Conservation (phyloP, 2,888 invertebrate species). For the Ophion ellenae region DNA sequence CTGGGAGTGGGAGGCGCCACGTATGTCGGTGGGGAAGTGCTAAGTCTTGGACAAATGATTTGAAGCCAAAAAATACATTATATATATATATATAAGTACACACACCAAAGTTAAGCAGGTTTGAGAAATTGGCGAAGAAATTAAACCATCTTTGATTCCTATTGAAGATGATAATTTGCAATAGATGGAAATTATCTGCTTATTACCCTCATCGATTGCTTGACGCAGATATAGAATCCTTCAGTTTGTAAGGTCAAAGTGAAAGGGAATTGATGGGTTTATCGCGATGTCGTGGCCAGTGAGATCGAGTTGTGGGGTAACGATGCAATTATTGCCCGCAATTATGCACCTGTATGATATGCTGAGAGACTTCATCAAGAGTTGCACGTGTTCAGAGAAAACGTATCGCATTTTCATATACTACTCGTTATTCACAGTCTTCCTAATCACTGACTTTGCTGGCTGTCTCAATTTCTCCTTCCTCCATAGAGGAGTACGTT, state of each 20-base stretch:
- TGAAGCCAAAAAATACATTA: no score
- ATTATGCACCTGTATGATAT: constrained; percentile 58
- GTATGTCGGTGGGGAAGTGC: no score
- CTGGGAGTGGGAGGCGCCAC: no score
- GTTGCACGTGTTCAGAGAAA: constrained; percentile 46
- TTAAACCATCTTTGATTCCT: no score
- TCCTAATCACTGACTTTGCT: constrained; percentile 23
- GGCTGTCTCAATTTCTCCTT: constrained; percentile 38
- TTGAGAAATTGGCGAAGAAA: no score
- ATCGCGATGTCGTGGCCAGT: constrained; percentile 24
- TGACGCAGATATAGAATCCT: not conserved
- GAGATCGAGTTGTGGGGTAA: constrained; percentile 29
- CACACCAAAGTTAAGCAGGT: no score
- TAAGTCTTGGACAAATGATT: no score
- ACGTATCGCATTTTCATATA: constrained; percentile 25
- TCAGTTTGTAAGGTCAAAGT: constrained; percentile 52
- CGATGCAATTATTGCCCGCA: constrained; percentile 40
- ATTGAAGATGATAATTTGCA: not conserved
- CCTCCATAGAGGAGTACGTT: constrained; percentile 9
- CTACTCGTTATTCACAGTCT: constrained; percentile 18
- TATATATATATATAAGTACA: no score
- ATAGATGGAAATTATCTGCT: not conserved
- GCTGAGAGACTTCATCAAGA: constrained; percentile 15
- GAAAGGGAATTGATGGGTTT: constrained; percentile 59
- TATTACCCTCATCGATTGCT: not conserved